Evolutionary conservation across 2,888 invertebrate species (phyloP).

Genomic region (Lasioglossum calceatum): DNA sequence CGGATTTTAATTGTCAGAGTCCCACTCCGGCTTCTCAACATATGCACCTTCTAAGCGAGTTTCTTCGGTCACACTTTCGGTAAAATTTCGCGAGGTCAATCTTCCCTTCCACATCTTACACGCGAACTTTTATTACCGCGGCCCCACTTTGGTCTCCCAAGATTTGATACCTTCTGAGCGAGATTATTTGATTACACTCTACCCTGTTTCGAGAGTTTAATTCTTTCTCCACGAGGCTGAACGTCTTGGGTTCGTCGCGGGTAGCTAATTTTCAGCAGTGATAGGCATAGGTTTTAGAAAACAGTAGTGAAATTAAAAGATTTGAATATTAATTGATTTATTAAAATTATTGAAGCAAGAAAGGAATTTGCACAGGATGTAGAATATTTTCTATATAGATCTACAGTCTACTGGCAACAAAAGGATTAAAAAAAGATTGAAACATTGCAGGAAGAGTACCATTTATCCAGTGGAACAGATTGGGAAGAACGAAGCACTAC

Average conservation of each 20-base stretch:
- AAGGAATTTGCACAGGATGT: not conserved
- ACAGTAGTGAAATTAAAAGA: not conserved
- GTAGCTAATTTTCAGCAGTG: not conserved
- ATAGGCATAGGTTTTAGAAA: not conserved
- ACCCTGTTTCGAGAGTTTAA: too few species aligned
- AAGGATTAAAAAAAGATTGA: not conserved
- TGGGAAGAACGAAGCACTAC: not conserved
- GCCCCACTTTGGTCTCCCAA: not conserved
- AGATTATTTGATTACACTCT: not conserved
- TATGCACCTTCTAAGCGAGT: not conserved
- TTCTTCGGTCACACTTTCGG: not conserved
- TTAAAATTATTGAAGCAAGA: not conserved
- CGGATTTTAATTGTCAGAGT: slow-evolving; percentile 61
- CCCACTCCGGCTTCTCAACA: not conserved
- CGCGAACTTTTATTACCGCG: slow-evolving; percentile 59
- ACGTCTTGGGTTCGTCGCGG: too few species aligned
- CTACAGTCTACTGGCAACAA: not conserved
- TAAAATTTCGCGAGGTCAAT: slow-evolving; percentile 16
- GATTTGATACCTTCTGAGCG: not conserved
- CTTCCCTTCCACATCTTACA: slow-evolving; percentile 60
- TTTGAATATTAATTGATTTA: not conserved
- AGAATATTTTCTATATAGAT: not conserved
- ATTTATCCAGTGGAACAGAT: not conserved
- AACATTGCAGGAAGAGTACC: not conserved
- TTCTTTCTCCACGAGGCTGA: not conserved